phyloP scores from a whole-genome alignment of 2,113 vertebrate species.

The Dasyurus viverrinus region DNA sequence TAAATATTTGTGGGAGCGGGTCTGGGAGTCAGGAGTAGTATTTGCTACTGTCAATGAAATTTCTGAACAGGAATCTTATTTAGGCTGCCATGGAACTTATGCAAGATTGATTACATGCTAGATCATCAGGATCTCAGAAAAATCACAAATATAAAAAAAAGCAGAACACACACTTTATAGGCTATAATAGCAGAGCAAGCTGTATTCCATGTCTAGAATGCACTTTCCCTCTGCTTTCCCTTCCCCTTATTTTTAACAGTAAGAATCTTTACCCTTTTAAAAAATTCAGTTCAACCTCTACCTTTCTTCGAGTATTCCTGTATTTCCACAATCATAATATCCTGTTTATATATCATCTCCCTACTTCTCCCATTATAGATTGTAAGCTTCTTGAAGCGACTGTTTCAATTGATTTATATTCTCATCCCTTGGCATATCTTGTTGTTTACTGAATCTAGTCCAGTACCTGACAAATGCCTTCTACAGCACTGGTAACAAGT shows the following conservation, averaged over 20 bases:
- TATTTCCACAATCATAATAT: not conserved
- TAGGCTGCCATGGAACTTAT: not conserved
- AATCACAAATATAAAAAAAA: not conserved
- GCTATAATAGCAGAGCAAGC: not conserved
- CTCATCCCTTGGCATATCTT: not conserved
- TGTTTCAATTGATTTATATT: not conserved
- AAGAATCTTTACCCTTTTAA: not conserved
- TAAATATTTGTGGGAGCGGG: too few species aligned
- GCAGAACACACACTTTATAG: not conserved
- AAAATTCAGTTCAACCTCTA: not conserved
- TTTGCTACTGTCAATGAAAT: not conserved
- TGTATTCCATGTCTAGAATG: not conserved
- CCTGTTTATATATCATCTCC: not conserved
- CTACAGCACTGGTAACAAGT: not conserved
- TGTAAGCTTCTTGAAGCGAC: not conserved
- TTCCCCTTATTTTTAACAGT: not conserved
- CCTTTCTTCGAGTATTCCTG: not conserved
- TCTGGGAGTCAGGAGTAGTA: too few species aligned
- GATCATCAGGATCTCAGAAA: not conserved
- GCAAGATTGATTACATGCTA: not conserved
- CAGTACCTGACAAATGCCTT: not conserved
- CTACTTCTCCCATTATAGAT: not conserved
- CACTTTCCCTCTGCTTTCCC: not conserved
- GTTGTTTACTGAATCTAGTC: not conserved
- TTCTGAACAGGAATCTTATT: not conserved